Evolutionary conservation across 2,888 invertebrate species (phyloP).

Genomic region (Caenorhabditis panamensis): DNA sequence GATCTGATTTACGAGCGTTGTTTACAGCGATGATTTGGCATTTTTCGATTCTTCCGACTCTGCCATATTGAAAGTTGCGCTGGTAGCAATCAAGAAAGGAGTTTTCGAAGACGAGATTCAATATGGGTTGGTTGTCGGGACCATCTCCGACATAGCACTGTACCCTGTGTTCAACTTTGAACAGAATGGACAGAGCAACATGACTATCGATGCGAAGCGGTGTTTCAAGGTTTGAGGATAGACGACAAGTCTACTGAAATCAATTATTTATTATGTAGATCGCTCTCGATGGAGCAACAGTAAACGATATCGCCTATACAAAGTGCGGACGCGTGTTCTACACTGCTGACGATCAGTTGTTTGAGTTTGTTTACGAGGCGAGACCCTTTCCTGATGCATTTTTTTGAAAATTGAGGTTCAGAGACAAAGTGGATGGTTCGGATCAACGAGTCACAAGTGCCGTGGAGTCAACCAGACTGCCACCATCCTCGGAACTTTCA

Average conservation of each 20-base stretch:
- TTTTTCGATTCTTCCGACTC: constrained; percentile 96
- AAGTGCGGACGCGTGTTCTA: constrained; percentile 92
- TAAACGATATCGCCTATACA: constrained; percentile 86
- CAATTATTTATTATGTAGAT: constrained; percentile 62
- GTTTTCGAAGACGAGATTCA: constrained; percentile 86
- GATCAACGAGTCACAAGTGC: constrained; percentile 88
- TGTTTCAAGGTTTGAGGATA: constrained; percentile 87
- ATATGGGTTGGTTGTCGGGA: constrained; percentile 92
- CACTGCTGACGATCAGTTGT: constrained; percentile 94
- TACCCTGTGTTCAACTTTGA: constrained; percentile 86
- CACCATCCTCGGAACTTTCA: constrained; percentile 62
- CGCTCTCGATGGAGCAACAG: constrained; percentile 73
- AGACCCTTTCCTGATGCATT: neutral
- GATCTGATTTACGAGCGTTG: neutral
- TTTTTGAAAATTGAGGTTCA: neutral
- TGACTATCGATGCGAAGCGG: constrained; percentile 65
- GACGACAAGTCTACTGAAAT: neutral
- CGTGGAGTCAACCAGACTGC: constrained; percentile 94
- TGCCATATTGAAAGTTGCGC: constrained; percentile 93
- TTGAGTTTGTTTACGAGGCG: constrained; percentile 94
- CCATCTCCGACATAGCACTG: constrained; percentile 94
- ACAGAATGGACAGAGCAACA: constrained; percentile 29
- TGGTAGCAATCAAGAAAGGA: constrained; percentile 88
- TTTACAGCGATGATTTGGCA: constrained; percentile 90
- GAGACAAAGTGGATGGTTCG: constrained; percentile 64